Evolutionary conservation across 2,113 vertebrate genomes (phyloP).

Genomic region (Toxostoma redivivum): DNA sequence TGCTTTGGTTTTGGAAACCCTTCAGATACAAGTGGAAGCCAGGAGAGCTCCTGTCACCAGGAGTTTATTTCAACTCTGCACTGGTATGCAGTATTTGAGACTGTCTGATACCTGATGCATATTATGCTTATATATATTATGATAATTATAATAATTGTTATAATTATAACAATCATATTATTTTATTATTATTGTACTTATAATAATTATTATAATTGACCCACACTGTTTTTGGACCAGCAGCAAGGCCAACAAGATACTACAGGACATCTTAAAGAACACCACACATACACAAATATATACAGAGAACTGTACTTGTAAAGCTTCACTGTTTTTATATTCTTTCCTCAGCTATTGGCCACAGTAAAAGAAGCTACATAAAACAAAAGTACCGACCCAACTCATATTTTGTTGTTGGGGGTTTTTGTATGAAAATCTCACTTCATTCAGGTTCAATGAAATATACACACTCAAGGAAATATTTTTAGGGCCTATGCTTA

Average conservation of each 20-base stretch:
- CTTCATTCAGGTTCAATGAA: not conserved
- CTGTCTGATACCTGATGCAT: accelerated
- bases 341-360: not conserved
- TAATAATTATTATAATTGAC: not conserved
- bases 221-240: not conserved
- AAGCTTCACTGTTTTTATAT: not conserved
- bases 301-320: not conserved
- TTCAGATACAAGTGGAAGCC: not conserved
- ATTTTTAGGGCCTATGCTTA: not conserved
- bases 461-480: accelerated
- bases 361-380: not conserved
- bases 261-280: not conserved
- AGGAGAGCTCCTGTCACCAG: not conserved
- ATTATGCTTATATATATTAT: no score
- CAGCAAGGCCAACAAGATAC: not conserved
- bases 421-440: not conserved
- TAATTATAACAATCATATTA: no score
- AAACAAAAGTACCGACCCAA: not conserved
- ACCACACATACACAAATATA: not conserved
- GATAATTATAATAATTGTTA: no score
- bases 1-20: not conserved
- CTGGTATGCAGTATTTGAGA: accelerated
- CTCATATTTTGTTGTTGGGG: not conserved
- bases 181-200: no score
- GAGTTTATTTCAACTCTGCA: not conserved